phyloP scores from a whole-genome alignment of 2,797 vertebrate species.

The Setipinna tenuifilis region DNA sequence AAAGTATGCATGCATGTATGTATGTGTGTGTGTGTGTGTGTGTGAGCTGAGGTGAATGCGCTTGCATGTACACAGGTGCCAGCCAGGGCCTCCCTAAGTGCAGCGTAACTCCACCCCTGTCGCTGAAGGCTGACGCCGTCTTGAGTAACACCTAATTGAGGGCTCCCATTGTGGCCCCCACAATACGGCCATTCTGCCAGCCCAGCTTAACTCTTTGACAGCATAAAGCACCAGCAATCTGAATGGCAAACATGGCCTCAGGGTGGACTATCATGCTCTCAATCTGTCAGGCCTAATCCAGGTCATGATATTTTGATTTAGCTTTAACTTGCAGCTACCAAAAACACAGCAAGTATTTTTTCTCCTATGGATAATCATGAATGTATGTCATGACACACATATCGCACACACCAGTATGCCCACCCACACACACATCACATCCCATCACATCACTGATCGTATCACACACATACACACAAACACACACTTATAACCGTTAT shows the following conservation, averaged over 20 bases:
- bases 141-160: not conserved
- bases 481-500: too few relatives aligned
- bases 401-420: too few relatives aligned
- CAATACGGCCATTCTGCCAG: not conserved
- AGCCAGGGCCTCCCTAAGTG: not conserved
- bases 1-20: not conserved
- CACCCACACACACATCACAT: too few relatives aligned
- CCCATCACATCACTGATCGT: too few relatives aligned
- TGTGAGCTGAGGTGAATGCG: not conserved
- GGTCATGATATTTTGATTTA: not conserved
- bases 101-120: not conserved
- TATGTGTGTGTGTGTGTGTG: not conserved
- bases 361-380: not conserved
- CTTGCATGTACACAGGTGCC: not conserved
- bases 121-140: not conserved
- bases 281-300: not conserved
- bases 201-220: not conserved
- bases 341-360: not conserved
- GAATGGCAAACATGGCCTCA: not conserved
- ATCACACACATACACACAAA: too few relatives aligned
- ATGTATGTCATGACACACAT: too few relatives aligned
- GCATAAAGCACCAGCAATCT: not conserved
- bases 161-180: not conserved
- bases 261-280: not conserved
- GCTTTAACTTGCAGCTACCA: not conserved